phyloP scores from a whole-genome alignment of 1,140 invertebrate genomes.

The Muscidifurax raptorellus region DNA sequence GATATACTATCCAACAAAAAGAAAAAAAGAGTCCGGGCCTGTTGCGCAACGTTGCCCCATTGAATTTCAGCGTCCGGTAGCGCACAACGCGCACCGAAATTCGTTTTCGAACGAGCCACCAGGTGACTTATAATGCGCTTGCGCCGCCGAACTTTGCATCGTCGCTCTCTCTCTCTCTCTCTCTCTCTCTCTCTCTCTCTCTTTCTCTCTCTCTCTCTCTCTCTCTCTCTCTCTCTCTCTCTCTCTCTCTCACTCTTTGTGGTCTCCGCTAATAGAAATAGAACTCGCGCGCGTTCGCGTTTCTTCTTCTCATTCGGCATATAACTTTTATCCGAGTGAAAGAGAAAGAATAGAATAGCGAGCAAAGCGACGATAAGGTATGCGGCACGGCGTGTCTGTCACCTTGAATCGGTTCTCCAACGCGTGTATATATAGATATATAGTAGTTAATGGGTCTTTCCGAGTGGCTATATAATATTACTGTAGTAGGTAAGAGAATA shows the following conservation, averaged over 20 bases:
- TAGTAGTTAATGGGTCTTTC: too few species aligned
- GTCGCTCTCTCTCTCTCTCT: too few species aligned
- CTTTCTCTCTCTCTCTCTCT: not conserved
- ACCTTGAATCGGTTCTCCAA: not conserved
- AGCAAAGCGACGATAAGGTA: too few species aligned
- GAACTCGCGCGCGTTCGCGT: not conserved
- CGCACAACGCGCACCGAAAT: too few species aligned
- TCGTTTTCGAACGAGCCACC: not conserved
- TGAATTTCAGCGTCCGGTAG: too few species aligned
- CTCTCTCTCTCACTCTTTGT: not conserved
- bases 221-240: not conserved
- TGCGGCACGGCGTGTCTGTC: not conserved
- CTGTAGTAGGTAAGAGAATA: slow-evolving; percentile 32
- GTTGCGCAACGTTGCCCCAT: too few species aligned
- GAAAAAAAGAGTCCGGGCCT: too few species aligned
- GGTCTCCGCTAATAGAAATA: not conserved
- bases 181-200: not conserved
- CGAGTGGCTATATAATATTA: not conserved
- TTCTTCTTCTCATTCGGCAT: too few species aligned
- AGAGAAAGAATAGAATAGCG: too few species aligned
- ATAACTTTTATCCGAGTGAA: too few species aligned
- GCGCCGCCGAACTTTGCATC: not conserved
- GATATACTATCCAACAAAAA: too few species aligned
- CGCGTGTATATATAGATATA: not conserved
- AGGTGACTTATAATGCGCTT: not conserved